Conservation (phyloP, 2,888 invertebrate genomes). For the Smittia sp. region DNA sequence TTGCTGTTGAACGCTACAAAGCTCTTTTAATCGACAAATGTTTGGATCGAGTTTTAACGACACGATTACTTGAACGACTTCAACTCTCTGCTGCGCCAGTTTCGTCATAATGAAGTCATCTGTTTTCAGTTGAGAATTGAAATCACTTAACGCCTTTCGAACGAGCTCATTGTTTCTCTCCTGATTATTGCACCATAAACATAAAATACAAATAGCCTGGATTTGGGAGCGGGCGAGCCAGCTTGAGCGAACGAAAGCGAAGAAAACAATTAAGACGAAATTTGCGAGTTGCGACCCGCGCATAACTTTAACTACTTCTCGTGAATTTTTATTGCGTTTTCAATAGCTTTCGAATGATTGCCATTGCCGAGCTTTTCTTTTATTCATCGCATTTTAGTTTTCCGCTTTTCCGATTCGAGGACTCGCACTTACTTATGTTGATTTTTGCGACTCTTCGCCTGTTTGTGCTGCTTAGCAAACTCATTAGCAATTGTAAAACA, state of each 20-base stretch:
- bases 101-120: slow-evolving; percentile 15
- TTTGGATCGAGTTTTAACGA: not conserved
- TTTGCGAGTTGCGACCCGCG: not conserved
- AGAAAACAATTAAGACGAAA: slow-evolving; percentile 13
- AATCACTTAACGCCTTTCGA: slow-evolving; percentile 31
- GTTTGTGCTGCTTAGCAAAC: not conserved
- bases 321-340: slow-evolving; percentile 23
- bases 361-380: not conserved
- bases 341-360: slow-evolving; percentile 26
- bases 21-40: too few relatives aligned
- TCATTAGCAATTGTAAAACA: slow-evolving; percentile 24
- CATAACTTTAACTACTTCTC: not conserved
- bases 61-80: not conserved
- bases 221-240: not conserved
- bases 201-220: not conserved
- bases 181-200: slow-evolving; percentile 32
- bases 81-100: too few relatives aligned
- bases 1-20: too few relatives aligned
- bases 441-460: not conserved
- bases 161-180: slow-evolving; percentile 25
- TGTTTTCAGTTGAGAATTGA: not conserved
- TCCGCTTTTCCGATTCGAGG: not conserved
- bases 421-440: not conserved
- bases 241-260: not conserved
- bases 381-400: not conserved